Percentiles rank a stretch among this genome's conserved stretches.
phyloP scores from a whole-genome alignment of 1,140 invertebrate genomes.

The Ostrea edulis region DNA sequence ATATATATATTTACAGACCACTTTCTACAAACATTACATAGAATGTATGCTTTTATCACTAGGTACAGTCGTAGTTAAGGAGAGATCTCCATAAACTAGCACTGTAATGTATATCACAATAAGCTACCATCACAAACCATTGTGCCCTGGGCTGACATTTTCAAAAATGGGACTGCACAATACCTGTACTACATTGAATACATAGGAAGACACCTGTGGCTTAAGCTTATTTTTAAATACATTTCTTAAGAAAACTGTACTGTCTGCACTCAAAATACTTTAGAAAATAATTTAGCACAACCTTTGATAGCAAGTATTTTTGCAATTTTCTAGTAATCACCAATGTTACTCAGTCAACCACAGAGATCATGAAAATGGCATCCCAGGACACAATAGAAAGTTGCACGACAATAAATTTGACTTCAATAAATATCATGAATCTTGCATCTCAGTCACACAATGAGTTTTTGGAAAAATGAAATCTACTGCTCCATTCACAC shows the following conservation, averaged over 20 bases:
- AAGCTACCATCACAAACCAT: conserved; percentile 2
- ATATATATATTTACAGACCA: conserved; percentile 22
- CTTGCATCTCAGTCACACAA: background rate
- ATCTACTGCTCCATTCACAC: background rate
- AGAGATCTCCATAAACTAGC: background rate
- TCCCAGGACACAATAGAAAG: background rate
- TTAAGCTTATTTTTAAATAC: background rate
- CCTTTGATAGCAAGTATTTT: too few relatives aligned
- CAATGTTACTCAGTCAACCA: too few relatives aligned
- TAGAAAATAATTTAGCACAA: background rate
- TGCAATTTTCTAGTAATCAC: too few relatives aligned
- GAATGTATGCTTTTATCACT: conserved; percentile 5
- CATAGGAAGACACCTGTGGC: background rate
- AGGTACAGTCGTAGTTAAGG: background rate
- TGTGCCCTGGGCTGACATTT: background rate
- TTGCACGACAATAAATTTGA: background rate
- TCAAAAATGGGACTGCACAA: background rate
- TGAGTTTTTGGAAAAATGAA: background rate
- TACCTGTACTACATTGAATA: background rate
- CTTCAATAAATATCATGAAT: conserved; percentile 33
- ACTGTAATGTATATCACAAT: conserved; percentile 18
- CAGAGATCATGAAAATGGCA: background rate
- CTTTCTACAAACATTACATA: background rate
- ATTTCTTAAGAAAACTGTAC: background rate
- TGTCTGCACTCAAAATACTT: background rate